Evolutionary conservation across 1,140 invertebrate species (phyloP).

Genomic region (Caenorhabditis inopinata): DNA sequence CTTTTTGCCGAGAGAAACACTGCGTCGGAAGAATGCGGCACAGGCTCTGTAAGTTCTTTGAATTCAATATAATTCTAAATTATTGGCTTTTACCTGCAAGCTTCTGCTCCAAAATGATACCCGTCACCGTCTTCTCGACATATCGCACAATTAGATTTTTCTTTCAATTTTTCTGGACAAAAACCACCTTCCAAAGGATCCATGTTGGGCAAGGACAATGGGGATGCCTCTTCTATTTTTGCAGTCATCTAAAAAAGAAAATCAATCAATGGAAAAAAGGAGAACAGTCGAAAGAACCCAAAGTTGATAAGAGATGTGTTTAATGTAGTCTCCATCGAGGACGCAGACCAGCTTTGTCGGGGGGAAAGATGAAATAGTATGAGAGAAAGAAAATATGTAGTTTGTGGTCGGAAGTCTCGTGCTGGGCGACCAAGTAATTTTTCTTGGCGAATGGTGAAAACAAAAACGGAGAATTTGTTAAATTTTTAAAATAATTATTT

Average conservation of each 20-base stretch:
- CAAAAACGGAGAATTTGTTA: too few species aligned
- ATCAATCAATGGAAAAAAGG: neutral
- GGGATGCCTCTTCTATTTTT: neutral
- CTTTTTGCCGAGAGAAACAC: slow-evolving; percentile 25
- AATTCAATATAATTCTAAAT: too few species aligned
- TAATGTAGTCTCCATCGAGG: neutral
- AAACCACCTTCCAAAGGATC: too few species aligned
- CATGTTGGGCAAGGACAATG: neutral
- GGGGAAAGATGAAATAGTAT: neutral
- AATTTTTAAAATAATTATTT: too few species aligned
- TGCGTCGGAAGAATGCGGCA: slow-evolving; percentile 39
- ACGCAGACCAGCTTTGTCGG: neutral
- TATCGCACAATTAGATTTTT: neutral
- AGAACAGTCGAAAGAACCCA: neutral
- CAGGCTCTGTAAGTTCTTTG: slow-evolving; percentile 15
- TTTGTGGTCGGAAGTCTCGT: neutral
- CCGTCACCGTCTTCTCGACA: slow-evolving; percentile 38
- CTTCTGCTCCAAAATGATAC: slow-evolving; percentile 33
- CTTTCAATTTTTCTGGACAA: neutral
- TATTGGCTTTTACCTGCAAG: too few species aligned
- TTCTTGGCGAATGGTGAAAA: too few species aligned
- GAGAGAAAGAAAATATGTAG: neutral
- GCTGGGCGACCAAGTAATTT: too few species aligned
- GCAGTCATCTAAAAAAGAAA: neutral
- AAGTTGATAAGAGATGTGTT: slow-evolving; percentile 6